Conservation (phyloP, 2,797 vertebrate genomes). For the Peromyscus attwateri region DNA sequence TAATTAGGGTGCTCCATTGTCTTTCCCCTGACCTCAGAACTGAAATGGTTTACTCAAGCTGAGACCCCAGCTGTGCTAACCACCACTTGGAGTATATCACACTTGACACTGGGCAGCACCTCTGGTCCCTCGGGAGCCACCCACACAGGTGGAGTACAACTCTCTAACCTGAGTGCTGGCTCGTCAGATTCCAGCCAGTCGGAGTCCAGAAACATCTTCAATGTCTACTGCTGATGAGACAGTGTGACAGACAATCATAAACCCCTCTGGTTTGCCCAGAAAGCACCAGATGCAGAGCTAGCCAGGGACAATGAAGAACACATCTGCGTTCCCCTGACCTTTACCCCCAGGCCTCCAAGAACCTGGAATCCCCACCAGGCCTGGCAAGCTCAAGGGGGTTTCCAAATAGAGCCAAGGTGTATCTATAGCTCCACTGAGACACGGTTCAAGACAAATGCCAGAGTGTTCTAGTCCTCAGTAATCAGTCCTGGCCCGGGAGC, state of each 20-base stretch:
- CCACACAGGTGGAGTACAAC: not conserved
- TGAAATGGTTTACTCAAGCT: not conserved
- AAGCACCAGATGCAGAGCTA: not conserved
- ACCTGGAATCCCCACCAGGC: not conserved
- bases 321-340: not conserved
- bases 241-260: not conserved
- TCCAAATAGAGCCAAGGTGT: not conserved
- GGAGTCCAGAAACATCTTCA: constrained; percentile 50
- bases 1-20: not conserved
- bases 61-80: not conserved
- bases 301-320: not conserved
- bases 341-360: not conserved
- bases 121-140: not conserved
- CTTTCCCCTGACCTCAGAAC: constrained; percentile 20
- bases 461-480: constrained; percentile 20
- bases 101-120: not conserved
- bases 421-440: not conserved
- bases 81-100: not conserved
- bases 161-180: not conserved
- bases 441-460: not conserved
- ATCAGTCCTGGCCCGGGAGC: not conserved
- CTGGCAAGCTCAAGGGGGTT: not conserved
- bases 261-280: not conserved
- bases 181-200: constrained; percentile 27
- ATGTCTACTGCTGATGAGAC: not conserved